Evolutionary conservation across 1,140 invertebrate species (phyloP).

Genomic region (Zeugodacus cucurbitae): DNA sequence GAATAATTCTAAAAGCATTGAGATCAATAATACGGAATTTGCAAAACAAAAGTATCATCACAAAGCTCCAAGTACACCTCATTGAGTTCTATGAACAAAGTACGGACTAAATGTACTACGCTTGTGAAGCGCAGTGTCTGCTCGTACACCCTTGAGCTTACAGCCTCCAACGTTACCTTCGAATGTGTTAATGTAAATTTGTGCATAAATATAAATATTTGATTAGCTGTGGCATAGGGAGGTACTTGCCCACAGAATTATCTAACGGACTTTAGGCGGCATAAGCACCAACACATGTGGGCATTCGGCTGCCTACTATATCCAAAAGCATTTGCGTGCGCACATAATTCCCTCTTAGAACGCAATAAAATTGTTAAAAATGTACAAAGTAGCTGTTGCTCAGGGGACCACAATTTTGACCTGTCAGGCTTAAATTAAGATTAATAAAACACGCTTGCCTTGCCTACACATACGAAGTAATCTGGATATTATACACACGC

Average conservation of each 20-base stretch:
- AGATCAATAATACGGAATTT: no score
- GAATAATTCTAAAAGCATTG: no score
- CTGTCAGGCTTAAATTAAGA: slow-evolving; percentile 21
- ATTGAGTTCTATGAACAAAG: no score
- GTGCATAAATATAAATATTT: slow-evolving; percentile 10
- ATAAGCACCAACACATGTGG: neutral
- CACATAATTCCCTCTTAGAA: neutral
- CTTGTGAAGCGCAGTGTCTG: neutral
- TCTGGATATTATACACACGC: neutral
- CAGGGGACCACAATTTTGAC: neutral
- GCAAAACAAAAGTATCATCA: no score
- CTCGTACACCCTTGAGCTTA: neutral
- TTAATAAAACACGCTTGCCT: neutral
- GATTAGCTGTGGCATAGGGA: neutral
- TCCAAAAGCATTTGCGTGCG: neutral
- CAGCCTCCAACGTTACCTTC: neutral
- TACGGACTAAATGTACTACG: no score
- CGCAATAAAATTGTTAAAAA: neutral
- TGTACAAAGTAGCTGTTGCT: neutral
- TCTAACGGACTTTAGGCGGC: neutral
- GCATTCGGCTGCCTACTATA: neutral
- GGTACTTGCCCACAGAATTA: neutral
- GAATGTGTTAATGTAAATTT: neutral
- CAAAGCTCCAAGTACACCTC: no score
- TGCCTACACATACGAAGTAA: neutral